Percentiles rank a stretch among this genome's conserved stretches.
These are phyloP conservation scores for Strigamia maritima DNA, from an alignment of 2,888 invertebrate species.

Conservation along the genomic window DNA sequence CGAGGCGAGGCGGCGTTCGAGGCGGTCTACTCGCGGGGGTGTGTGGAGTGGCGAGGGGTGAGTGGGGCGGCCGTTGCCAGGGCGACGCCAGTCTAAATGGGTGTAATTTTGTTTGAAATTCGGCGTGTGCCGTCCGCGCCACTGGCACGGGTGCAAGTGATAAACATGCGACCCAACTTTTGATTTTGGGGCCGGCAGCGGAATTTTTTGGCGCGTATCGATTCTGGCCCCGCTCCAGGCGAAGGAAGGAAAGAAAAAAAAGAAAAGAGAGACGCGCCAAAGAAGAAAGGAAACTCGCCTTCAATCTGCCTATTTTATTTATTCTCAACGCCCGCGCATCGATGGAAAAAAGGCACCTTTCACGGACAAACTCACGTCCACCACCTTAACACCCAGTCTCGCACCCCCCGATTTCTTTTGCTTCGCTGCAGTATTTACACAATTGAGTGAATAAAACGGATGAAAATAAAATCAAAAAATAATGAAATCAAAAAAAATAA, in stretches of 20 bases:
- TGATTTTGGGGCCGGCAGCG: constrained; percentile 35
- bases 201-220: constrained; percentile 37
- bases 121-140: constrained; percentile 31
- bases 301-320: constrained; percentile 27
- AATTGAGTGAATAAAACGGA: neutral
- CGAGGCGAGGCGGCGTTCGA: constrained; percentile 5
- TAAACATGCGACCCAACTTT: constrained; percentile 36
- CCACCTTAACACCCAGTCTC: constrained; percentile 1
- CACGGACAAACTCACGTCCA: constrained; percentile 29
- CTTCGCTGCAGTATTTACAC: neutral
- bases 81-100: constrained; percentile 34
- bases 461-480: constrained; percentile 11
- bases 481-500: neutral
- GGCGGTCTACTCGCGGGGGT: neutral
- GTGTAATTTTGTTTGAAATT: constrained; percentile 37
- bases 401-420: neutral
- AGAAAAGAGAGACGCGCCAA: neutral
- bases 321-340: constrained; percentile 9
- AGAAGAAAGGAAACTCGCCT: constrained; percentile 21
- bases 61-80: neutral
- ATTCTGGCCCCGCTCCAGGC: constrained; percentile 34
- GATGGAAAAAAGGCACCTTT: constrained; percentile 17
- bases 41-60: constrained; percentile 23
- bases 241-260: neutral
- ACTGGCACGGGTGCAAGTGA: constrained; percentile 29